phyloP scores from a whole-genome alignment of 2,113 vertebrate genomes.

The Ammodytes marinus region DNA sequence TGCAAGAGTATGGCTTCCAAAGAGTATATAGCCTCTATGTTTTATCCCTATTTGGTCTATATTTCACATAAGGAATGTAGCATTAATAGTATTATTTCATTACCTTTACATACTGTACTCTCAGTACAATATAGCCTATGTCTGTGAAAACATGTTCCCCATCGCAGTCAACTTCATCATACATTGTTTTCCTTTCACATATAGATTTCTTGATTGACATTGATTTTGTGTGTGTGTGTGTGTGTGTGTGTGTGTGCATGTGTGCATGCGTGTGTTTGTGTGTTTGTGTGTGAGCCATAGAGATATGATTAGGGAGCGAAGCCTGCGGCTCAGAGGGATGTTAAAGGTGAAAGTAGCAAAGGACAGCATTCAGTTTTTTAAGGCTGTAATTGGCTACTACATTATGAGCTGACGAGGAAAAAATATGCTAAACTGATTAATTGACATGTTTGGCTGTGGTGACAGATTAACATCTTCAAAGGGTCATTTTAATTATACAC shows the following conservation, averaged over 20 bases:
- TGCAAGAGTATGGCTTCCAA: not conserved
- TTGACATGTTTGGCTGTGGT: not conserved
- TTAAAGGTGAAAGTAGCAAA: slow-evolving; percentile 17
- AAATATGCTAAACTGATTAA: not conserved
- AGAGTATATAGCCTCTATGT: not conserved
- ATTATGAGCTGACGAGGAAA: not conserved
- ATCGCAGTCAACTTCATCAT: not conserved
- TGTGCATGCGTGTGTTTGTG: not conserved
- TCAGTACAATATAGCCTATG: not conserved
- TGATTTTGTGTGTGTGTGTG: slow-evolving; percentile 13
- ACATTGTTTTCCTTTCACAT: not conserved
- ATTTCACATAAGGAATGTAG: not conserved
- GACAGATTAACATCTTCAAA: not conserved
- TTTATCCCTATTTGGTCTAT: not conserved
- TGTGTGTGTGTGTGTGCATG: not conserved
- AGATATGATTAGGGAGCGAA: slow-evolving; percentile 30
- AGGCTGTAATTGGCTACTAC: not conserved
- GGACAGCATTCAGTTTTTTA: not conserved
- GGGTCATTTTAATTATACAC: not conserved
- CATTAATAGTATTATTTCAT: not conserved
- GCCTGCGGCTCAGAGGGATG: not conserved
- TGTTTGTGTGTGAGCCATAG: not conserved
- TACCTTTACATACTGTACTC: not conserved
- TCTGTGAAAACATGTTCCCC: not conserved
- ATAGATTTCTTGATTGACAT: too few species aligned